phyloP scores from a whole-genome alignment of 2,797 vertebrate species.

The Pangasius sanitwongsei region DNA sequence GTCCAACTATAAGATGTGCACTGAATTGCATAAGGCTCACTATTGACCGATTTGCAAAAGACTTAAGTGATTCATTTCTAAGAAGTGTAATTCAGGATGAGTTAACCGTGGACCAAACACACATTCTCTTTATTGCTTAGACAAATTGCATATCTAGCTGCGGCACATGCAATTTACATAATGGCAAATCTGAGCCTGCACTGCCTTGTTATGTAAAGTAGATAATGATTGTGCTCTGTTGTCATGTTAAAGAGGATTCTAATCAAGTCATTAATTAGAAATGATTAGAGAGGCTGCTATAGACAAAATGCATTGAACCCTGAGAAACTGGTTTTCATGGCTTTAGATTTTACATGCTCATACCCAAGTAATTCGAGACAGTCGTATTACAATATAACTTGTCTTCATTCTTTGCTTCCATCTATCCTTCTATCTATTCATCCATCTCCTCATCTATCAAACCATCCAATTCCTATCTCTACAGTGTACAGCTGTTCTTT shows the following conservation, averaged over 20 bases:
- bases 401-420: not conserved
- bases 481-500: not conserved
- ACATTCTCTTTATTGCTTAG: conserved; percentile 30
- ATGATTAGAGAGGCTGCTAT: conserved; percentile 41
- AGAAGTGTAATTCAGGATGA: conserved; percentile 23
- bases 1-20: not conserved
- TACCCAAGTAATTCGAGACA: conserved; percentile 23
- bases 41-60: conserved; percentile 7
- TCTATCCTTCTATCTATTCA: not conserved
- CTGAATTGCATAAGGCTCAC: not conserved
- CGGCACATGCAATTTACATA: conserved; percentile 35
- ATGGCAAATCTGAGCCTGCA: conserved; percentile 21
- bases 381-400: not conserved
- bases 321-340: conserved; percentile 37
- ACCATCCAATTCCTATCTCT: not conserved
- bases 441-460: not conserved
- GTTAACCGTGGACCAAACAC: conserved; percentile 23
- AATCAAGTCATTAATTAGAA: conserved; percentile 51
- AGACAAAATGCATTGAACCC: conserved; percentile 39
- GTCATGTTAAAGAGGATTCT: conserved; percentile 43
- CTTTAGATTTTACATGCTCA: conserved; percentile 31
- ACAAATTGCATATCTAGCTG: conserved; percentile 28
- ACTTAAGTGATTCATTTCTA: not conserved
- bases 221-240: conserved; percentile 41
- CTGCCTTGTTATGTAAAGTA: conserved; percentile 40